phyloP scores from a whole-genome alignment of 2,888 invertebrate genomes.

The Sialis fuliginosa region DNA sequence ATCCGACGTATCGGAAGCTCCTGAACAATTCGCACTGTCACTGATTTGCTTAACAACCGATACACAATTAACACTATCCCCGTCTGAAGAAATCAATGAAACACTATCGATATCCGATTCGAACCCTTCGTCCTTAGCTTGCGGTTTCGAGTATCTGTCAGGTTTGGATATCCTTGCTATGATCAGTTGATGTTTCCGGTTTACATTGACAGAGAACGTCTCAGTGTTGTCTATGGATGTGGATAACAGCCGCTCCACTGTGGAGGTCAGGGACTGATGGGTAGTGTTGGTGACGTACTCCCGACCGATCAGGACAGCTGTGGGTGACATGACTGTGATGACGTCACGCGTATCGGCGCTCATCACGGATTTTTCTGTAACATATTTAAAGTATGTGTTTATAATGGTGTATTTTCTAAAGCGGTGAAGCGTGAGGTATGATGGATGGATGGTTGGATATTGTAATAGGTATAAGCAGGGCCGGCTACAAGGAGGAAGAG shows the following conservation, averaged over 20 bases:
- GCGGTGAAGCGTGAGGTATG: conserved; percentile 1
- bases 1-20: conserved; percentile 22
- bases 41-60: conserved; percentile 15
- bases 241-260: conserved; percentile 4
- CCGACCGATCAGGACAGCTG: conserved; percentile 5
- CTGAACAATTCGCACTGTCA: conserved; percentile 26
- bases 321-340: conserved; percentile 3
- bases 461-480: no score
- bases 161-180: conserved; percentile 7
- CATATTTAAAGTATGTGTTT: background rate
- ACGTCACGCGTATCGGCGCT: background rate
- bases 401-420: conserved; percentile 3
- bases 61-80: conserved; percentile 18
- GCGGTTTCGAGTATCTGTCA: conserved; percentile 4
- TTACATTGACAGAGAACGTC: conserved; percentile 2
- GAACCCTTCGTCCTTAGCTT: conserved; percentile 26
- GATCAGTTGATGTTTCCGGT: conserved; percentile 3
- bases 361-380: background rate
- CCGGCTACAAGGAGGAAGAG: no score
- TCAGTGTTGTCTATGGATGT: conserved; percentile 6
- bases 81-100: conserved; percentile 22
- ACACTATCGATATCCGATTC: conserved; percentile 27
- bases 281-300: background rate
- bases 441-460: background rate
- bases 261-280: conserved; percentile 4